Conservation (phyloP, 1,140 invertebrate species). For the Galendromus occidentalis region DNA sequence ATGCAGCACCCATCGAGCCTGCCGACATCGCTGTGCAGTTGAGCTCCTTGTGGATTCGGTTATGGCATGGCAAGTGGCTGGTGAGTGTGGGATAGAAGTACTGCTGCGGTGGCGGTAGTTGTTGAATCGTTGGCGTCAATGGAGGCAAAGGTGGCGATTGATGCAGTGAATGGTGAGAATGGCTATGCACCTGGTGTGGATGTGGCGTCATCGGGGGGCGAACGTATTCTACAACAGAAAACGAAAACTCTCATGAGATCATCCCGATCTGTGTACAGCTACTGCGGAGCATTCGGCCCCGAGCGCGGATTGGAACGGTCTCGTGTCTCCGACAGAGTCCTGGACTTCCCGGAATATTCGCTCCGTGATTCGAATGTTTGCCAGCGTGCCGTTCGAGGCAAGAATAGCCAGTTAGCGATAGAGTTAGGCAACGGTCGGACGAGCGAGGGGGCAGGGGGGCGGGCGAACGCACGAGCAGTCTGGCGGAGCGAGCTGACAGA, state of each 20-base stretch:
- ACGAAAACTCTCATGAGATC: too few species aligned
- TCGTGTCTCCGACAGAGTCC: too few species aligned
- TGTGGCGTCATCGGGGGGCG: background rate
- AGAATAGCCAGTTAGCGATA: too few species aligned
- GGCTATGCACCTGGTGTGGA: background rate
- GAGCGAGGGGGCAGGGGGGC: background rate
- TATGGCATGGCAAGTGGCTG: conserved; percentile 2
- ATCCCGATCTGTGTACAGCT: too few species aligned
- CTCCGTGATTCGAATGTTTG: too few species aligned
- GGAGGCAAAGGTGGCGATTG: conserved; percentile 2
- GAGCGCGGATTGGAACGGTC: too few species aligned
- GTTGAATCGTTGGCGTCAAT: background rate
- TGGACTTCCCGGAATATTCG: too few species aligned
- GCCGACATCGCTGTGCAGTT: background rate
- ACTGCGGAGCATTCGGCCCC: too few species aligned
- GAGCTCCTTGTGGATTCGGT: conserved; percentile 11
- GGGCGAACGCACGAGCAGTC: background rate
- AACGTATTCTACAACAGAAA: background rate
- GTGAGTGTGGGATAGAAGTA: conserved; percentile 2
- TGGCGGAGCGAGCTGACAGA: background rate
- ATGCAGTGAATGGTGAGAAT: background rate
- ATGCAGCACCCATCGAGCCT: background rate
- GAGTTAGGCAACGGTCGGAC: background rate
- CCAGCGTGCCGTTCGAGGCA: too few species aligned
- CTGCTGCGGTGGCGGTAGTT: background rate